These are phyloP conservation scores for Gymnocypris eckloni DNA, from an alignment of 2,797 vertebrate species.

Conservation along the genomic window DNA sequence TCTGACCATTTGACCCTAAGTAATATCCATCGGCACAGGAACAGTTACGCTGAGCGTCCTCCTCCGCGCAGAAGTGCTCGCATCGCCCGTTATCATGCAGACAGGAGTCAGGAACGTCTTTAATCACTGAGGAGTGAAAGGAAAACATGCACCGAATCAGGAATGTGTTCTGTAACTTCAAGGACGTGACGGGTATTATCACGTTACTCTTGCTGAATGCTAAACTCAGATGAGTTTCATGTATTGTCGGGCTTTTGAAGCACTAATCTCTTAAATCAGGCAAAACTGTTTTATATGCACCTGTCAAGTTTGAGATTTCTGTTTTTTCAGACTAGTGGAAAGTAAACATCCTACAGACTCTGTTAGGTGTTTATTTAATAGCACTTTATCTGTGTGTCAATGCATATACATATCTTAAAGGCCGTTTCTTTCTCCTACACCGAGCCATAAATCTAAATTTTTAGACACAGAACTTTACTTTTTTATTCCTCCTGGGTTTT, in stretches of 20 bases:
- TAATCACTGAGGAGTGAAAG: slow-evolving; percentile 56
- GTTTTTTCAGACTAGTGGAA: too few species aligned
- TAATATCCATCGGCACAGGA: slow-evolving; percentile 76
- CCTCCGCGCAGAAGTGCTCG: slow-evolving; percentile 77
- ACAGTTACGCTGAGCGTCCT: slow-evolving; percentile 60
- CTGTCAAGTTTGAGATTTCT: too few species aligned
- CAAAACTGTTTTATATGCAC: too few species aligned
- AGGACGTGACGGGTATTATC: neutral
- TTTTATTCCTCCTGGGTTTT: too few species aligned
- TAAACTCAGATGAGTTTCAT: neutral
- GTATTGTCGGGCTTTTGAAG: neutral
- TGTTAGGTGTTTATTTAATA: too few species aligned
- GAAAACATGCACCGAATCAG: neutral
- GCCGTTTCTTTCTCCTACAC: too few species aligned
- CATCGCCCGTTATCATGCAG: slow-evolving; percentile 77
- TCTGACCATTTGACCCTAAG: slow-evolving; percentile 61
- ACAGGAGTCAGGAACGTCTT: slow-evolving; percentile 61
- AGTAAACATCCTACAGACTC: too few species aligned
- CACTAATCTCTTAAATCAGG: neutral
- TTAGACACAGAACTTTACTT: too few species aligned
- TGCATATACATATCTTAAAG: too few species aligned
- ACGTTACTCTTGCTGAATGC: neutral
- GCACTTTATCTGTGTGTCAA: too few species aligned
- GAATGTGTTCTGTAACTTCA: neutral
- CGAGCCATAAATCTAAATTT: too few species aligned